Base-by-base conservation (phyloP, 2,797 vertebrate species). In the Hoplostethus atlanticus region DNA sequence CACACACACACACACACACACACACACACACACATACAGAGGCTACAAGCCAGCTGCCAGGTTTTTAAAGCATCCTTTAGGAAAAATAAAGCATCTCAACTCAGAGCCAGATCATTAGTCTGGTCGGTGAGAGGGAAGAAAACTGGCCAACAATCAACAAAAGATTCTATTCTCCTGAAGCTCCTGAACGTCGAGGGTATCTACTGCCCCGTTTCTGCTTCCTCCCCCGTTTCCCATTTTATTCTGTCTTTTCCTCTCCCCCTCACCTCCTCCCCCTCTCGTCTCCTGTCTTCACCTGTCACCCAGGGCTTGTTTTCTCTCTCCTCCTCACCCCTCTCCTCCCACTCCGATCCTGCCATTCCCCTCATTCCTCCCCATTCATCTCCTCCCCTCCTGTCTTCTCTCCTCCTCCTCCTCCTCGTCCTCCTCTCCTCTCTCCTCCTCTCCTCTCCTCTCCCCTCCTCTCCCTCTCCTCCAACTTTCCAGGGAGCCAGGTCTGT, bases 401-500 rank as follows among this genome's bases (percentile, higher is more conserved):
- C 21, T 7, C 21, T 21, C 21, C 21, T 21, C 21, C 21, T 21
- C 21, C 21, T 21, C 21, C 47, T 50, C 10, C 46, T 46, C 59
- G 13, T 58, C 65, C 50, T 21, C 34, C 63, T 70, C 16, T 47
- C 31, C 48, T 60, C 36, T 56, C 71, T 17, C 17, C 46, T 38
- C 5, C 52, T 47, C 16, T 31, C 52, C 36, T 17, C 54, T 30
- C 30, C 8, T 79, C 52, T 47, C 16, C 25, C 52, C 36, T 17
- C 54, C 30, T 30, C 8, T 79, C 47, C 56, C 62, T 64, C 67
- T 76, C 62, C 54, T 80, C 58, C 56, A 50, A 47, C 77, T 51
- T 83, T 82, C 63, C 82, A 84, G 57, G 17, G 75, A 85, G 77
- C 68, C n/a, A 5, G 6, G 67, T 82, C 89, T 92, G 91, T 72